Evolutionary conservation across 2,797 vertebrate species (phyloP).

Genomic region (Semaprochilodus insignis): DNA sequence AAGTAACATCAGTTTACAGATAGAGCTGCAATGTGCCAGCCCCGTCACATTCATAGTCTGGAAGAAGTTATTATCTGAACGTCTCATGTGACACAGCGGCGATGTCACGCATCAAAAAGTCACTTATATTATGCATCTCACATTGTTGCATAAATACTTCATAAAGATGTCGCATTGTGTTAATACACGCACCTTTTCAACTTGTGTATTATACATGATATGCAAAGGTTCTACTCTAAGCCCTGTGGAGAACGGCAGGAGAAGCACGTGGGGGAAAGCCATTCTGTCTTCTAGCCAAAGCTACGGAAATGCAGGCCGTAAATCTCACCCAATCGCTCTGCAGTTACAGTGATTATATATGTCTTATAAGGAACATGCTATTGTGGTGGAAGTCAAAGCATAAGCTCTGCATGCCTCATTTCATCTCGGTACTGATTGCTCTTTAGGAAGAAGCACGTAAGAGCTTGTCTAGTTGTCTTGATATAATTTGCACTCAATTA

Average conservation of each 20-base stretch:
- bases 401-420: constrained; percentile 27
- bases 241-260: background rate
- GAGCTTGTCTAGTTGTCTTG: constrained; percentile 50
- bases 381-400: background rate
- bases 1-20: background rate
- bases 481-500: constrained; percentile 57
- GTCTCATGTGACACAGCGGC: constrained; percentile 16
- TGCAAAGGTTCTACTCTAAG: constrained; percentile 8
- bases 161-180: constrained; percentile 15
- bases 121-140: background rate
- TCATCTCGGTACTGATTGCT: constrained; percentile 38
- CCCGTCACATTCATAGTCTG: background rate
- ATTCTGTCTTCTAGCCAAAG: background rate
- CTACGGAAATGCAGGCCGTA: background rate
- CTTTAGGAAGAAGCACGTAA: constrained; percentile 49
- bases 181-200: constrained; percentile 15
- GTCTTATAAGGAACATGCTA: background rate
- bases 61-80: background rate
- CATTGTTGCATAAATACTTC: constrained; percentile 29
- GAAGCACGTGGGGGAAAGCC: background rate
- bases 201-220: constrained; percentile 10
- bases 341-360: background rate
- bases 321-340: background rate
- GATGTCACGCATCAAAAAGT: constrained; percentile 29
- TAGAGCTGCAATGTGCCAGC: background rate